Conservation (phyloP, 2,797 vertebrate species). For the Meriones psammophilus region DNA sequence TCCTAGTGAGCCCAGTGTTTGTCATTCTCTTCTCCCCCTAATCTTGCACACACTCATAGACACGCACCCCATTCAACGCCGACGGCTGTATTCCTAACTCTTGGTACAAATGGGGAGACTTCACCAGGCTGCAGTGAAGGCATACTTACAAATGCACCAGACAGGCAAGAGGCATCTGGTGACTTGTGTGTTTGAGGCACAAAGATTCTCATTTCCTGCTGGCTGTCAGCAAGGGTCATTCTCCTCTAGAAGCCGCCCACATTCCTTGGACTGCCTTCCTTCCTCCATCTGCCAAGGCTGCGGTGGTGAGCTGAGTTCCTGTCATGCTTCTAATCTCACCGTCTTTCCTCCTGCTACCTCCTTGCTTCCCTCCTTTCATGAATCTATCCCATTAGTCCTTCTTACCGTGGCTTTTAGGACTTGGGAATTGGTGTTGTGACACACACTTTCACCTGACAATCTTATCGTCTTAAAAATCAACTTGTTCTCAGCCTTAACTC, state of each 20-base stretch:
- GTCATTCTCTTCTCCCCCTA: neutral
- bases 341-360: neutral
- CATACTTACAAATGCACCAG: neutral
- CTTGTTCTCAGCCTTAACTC: slow-evolving; percentile 16
- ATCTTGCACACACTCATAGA: no score
- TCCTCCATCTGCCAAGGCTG: slow-evolving; percentile 4
- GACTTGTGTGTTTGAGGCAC: neutral
- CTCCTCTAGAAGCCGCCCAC: slow-evolving; percentile 2
- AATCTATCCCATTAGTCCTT: neutral
- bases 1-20: neutral
- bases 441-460: neutral
- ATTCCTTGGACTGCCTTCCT: neutral
- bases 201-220: neutral
- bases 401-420: neutral
- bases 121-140: neutral
- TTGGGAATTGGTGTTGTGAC: neutral
- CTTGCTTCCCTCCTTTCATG: neutral
- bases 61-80: neutral
- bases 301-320: neutral
- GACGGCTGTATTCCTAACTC: neutral
- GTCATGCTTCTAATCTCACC: neutral
- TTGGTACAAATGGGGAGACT: slow-evolving; percentile 14
- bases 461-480: neutral
- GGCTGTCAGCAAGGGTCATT: neutral
- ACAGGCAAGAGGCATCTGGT: neutral